Evolutionary conservation across 2,113 vertebrate genomes (phyloP).

Genomic region (Alces alces): DNA sequence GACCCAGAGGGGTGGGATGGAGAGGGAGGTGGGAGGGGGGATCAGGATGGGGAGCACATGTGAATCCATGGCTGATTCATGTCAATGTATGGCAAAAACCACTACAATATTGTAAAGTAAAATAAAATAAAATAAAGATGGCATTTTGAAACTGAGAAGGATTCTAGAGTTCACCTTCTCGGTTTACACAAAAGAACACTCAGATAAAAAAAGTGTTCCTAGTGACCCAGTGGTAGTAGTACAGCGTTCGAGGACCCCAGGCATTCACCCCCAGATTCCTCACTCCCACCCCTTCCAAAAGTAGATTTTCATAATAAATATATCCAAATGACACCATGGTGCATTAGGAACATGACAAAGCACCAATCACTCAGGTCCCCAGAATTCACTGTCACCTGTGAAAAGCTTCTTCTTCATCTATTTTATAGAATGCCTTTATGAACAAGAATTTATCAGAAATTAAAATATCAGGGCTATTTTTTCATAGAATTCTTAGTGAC

Average conservation of each 20-base stretch:
- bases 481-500: not conserved
- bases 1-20: too few relatives aligned
- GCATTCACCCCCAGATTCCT: not conserved
- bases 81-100: too few relatives aligned
- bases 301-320: fast-evolving
- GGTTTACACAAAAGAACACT: not conserved
- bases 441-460: not conserved
- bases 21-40: too few relatives aligned
- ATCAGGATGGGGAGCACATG: too few relatives aligned
- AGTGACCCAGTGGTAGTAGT: not conserved
- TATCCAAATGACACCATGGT: not conserved
- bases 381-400: not conserved
- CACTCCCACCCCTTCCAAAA: fast-evolving
- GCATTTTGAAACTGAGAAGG: not conserved
- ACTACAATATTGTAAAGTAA: too few relatives aligned
- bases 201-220: not conserved
- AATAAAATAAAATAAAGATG: not conserved
- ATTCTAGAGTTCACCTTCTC: not conserved
- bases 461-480: not conserved
- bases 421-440: not conserved
- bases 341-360: too few relatives aligned
- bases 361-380: fast-evolving
- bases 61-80: too few relatives aligned
- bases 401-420: not conserved
- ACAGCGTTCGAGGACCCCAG: not conserved